Conservation (phyloP, 2,888 invertebrate species). For the Ectobius pallidus region DNA sequence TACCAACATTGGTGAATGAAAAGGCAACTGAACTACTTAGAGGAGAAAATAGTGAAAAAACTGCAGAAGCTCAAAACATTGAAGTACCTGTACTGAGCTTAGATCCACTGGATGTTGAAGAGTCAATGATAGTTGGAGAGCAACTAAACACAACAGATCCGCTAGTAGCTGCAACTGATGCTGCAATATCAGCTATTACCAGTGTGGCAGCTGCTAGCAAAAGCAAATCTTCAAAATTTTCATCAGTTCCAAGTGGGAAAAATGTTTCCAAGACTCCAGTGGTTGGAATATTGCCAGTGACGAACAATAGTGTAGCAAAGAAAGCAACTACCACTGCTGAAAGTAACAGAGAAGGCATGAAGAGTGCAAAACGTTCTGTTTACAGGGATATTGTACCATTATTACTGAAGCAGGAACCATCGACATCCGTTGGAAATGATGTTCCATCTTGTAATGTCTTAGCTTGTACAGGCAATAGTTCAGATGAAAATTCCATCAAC, state of each 20-base stretch:
- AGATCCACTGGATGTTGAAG: no score
- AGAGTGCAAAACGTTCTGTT: no score
- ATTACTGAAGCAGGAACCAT: not conserved
- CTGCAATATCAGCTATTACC: slow-evolving; percentile 31
- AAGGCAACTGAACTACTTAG: no score
- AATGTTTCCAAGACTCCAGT: not conserved
- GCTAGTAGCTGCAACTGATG: slow-evolving; percentile 32
- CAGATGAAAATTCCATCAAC: slow-evolving; percentile 15
- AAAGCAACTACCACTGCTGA: not conserved
- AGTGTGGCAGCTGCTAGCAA: slow-evolving; percentile 22
- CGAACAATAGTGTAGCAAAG: not conserved
- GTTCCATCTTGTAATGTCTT: slow-evolving; percentile 17
- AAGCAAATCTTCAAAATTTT: not conserved
- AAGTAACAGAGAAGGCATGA: not conserved
- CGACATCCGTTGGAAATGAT: not conserved
- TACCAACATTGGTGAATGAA: no score
- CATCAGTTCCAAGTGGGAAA: not conserved
- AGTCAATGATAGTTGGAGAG: no score
- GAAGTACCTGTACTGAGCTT: no score
- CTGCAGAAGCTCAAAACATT: no score
- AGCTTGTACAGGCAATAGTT: slow-evolving; percentile 19
- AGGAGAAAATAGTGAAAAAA: no score
- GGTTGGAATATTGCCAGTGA: not conserved
- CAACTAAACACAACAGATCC: no score
- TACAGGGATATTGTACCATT: not conserved